Base-by-base conservation (phyloP, 2,797 vertebrate species). In the Sarcoramphus papa region DNA sequence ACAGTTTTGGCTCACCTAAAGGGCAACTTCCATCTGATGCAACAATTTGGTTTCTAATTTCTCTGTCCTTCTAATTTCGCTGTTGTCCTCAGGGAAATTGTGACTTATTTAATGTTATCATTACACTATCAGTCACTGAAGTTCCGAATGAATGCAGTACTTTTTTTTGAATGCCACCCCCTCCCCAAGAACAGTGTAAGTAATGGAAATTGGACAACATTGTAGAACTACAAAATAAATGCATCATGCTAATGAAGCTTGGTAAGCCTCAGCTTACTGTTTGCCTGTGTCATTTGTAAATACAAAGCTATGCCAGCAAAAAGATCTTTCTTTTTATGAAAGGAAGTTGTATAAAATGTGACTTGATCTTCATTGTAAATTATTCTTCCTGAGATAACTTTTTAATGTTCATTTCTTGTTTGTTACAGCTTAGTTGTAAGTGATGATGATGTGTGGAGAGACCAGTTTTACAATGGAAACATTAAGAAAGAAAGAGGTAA, bases 401-500 rank as follows among this genome's bases (percentile, higher is more conserved):
- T 57, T 87, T 69, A 74, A 85, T 33, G 28, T 81, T 94, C 5
- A 33, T 85, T 96, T 93, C 64, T 93, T 70, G 47, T 96, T 56
- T 88, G 31, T 91, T 95, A 57, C 92, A 99, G 99, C 93, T 96
- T 99, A 14, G 97, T 98, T 95, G 97, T 99, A n/a, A 99, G 98
- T 86, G 98, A 99, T 35, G 98, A 99, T 95, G 97, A 95, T 3
- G 98, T 99, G 33, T 97, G 98, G 97, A 98, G 98, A 95, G 99
- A 99, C 95, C 98, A 95, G 62, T 99, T 99, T 97, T 99, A 99
- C 96, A 98, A 98, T 60, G 98, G 98, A 79, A 98, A 97, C 73
- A 33, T 98, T 87, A 97, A 90, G 80, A 98, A 97, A 83, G 99
- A 99, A 97, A 97, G 98, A 98, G 98, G 98, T 99, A 97, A 92